These are phyloP conservation scores for Bombus superbus DNA, from an alignment of 1,140 invertebrate genomes.

Conservation along the genomic window DNA sequence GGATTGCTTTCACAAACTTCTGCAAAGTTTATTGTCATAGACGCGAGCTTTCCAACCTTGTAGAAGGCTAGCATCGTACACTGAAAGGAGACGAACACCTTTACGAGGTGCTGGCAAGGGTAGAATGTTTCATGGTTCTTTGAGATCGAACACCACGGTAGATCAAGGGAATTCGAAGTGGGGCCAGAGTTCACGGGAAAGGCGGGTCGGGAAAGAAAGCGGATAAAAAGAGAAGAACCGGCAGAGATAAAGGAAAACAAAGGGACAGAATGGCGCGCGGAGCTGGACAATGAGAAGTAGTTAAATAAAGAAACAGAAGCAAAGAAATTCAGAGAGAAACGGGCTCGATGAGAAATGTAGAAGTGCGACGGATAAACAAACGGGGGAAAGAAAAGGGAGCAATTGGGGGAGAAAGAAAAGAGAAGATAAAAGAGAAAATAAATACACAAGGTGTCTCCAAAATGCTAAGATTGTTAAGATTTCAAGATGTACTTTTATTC, in stretches of 20 bases:
- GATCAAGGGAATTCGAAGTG: constrained; percentile 5
- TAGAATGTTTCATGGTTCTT: constrained; percentile 67
- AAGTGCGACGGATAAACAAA: not conserved
- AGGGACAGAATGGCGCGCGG: not conserved
- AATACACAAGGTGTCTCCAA: not conserved
- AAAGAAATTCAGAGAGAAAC: constrained; percentile 2
- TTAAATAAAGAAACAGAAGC: constrained; percentile 22
- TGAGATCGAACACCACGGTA: constrained; percentile 69
- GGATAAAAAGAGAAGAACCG: not conserved
- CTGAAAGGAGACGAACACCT: not conserved
- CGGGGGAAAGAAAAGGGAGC: constrained; percentile 32
- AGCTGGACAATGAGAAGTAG: constrained; percentile 17
- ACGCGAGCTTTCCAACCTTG: not conserved
- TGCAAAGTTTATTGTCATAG: constrained; percentile 24
- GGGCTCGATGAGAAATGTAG: not conserved
- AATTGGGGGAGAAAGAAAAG: not conserved
- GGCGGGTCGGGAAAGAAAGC: not conserved
- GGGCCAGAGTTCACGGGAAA: not conserved
- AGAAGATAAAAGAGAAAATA: not conserved
- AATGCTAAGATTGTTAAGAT: not conserved
- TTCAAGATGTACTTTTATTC: not conserved
- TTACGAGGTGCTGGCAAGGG: not conserved
- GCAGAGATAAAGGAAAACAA: constrained; percentile 13
- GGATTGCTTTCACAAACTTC: constrained; percentile 14
- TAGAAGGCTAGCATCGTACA: not conserved